phyloP scores from a whole-genome alignment of 2,888 invertebrate species.

The Malthinus flaveolus region DNA sequence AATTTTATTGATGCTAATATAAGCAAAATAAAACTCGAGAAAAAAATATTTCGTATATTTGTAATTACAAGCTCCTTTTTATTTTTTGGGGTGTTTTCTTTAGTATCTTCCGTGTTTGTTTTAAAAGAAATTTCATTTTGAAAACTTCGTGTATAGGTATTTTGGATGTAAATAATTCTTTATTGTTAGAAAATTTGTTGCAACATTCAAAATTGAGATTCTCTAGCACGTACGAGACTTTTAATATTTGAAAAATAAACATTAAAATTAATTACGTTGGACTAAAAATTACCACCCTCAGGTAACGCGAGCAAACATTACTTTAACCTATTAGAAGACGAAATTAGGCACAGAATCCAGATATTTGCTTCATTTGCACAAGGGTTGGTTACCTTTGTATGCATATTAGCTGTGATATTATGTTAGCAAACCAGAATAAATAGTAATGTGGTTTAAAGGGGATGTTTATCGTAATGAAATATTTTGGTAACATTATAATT shows the following conservation, averaged over 20 bases:
- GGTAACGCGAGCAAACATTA: slow-evolving; percentile 25
- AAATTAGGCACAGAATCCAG: slow-evolving; percentile 36
- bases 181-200: no score
- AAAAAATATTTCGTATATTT: neutral
- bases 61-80: neutral
- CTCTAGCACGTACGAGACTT: neutral
- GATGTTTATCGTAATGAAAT: slow-evolving; percentile 36
- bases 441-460: slow-evolving; percentile 37
- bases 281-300: slow-evolving; percentile 8
- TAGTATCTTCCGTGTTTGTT: neutral
- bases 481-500: slow-evolving; percentile 12
- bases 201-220: no score
- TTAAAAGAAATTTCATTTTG: no score
- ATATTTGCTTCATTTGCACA: slow-evolving; percentile 35
- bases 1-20: neutral
- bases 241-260: slow-evolving; percentile 14
- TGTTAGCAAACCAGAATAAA: slow-evolving; percentile 39
- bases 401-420: slow-evolving; percentile 40
- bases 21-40: neutral
- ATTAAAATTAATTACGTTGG: slow-evolving; percentile 12
- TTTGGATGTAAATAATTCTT: no score
- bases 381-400: slow-evolving; percentile 37
- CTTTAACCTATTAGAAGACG: slow-evolving; percentile 24
- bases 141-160: no score
- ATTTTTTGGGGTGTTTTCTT: neutral